A percentile compares a stretch with the other conserved stretches of the same genome.
Conservation (phyloP, 2,113 vertebrate genomes). For the Barnardius zonarius region DNA sequence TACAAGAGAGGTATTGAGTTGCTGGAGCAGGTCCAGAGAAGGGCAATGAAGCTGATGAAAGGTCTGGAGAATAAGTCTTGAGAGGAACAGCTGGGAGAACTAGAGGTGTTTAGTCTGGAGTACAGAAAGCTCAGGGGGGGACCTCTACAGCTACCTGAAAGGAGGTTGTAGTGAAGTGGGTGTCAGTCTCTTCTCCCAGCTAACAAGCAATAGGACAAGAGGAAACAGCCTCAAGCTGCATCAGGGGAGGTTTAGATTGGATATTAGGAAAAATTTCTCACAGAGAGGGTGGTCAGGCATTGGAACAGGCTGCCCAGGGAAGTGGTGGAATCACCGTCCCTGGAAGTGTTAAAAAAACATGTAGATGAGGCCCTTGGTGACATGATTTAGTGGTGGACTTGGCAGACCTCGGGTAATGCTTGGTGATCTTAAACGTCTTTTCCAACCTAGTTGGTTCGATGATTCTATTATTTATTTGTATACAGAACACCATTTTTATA, state of each 20-base stretch:
- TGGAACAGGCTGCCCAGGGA: not conserved
- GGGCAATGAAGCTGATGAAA: not conserved
- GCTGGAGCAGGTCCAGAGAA: not conserved
- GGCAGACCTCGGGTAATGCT: not conserved
- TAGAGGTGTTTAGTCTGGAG: not conserved
- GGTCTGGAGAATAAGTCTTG: not conserved
- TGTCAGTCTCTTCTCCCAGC: not conserved
- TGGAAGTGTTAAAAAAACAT: not conserved
- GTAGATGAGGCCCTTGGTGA: not conserved
- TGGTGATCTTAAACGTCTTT: not conserved
- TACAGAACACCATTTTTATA: not conserved
- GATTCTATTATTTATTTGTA: not conserved
- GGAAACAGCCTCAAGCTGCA: not conserved
- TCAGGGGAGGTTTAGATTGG: not conserved
- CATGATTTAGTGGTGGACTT: not conserved
- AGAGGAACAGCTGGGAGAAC: not conserved
- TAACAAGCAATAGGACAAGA: not conserved
- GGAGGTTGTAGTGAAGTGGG: not conserved
- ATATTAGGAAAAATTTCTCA: not conserved
- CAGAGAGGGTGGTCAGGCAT: not conserved
- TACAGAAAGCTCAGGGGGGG: not conserved
- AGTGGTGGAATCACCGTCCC: not conserved
- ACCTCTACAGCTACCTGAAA: not conserved
- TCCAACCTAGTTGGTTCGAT: not conserved
- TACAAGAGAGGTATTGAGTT: not conserved